phyloP scores from a whole-genome alignment of 2,888 invertebrate species.

The Nomada goodeniana region DNA sequence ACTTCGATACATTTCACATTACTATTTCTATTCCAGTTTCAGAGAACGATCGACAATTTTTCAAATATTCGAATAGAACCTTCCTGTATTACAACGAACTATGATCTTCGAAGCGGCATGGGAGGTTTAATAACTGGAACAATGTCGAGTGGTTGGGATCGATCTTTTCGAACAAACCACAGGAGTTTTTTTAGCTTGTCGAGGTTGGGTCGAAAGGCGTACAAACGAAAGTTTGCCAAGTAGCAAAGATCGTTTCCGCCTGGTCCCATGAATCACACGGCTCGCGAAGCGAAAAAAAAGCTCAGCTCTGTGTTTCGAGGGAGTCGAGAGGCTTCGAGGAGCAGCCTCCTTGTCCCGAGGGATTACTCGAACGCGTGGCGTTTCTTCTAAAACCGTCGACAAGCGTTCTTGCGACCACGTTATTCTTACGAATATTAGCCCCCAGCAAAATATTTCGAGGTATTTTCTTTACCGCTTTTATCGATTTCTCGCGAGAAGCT shows the following conservation, averaged over 20 bases:
- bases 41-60: no score
- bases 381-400: constrained; percentile 1
- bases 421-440: constrained; percentile 20
- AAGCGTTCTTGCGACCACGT: constrained; percentile 6
- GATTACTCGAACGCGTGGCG: constrained; percentile 15
- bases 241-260: constrained; percentile 44
- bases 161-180: constrained; percentile 12
- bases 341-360: neutral
- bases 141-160: constrained; percentile 30
- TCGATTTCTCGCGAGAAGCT: no score
- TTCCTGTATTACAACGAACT: neutral
- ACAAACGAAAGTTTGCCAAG: constrained; percentile 6
- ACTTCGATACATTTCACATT: no score
- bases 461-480: no score
- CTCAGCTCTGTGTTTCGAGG: neutral
- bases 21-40: no score
- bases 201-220: constrained; percentile 7
- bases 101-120: constrained; percentile 8
- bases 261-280: constrained; percentile 42
- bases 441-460: no score
- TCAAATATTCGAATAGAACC: neutral
- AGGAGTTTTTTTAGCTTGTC: constrained; percentile 9
- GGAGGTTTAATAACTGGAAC: constrained; percentile 40
- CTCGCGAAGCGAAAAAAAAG: constrained; percentile 26
- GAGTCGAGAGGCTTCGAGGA: constrained; percentile 10